Evolutionary conservation across 2,888 invertebrate species (phyloP).

Genomic region (Parasteatoda lunata): DNA sequence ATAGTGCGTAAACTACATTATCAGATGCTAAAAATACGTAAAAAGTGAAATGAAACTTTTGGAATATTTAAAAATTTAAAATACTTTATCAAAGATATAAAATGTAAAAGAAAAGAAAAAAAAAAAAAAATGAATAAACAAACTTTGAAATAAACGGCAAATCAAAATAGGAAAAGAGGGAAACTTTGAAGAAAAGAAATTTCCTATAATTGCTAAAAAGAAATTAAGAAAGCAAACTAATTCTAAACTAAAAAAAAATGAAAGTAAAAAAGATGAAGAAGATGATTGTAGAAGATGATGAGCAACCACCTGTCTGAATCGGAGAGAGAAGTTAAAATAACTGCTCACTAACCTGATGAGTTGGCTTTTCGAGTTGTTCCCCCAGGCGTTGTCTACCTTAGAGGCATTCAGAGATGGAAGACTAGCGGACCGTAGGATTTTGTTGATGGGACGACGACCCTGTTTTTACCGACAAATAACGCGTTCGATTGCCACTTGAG

Average conservation of each 20-base stretch:
- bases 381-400: conserved; percentile 45
- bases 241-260: not conserved
- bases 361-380: conserved; percentile 28
- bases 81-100: too few species aligned
- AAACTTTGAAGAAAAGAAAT: too few species aligned
- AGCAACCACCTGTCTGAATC: conserved; percentile 48
- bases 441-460: conserved; percentile 35
- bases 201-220: too few species aligned
- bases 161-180: too few species aligned
- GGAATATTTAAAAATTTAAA: too few species aligned
- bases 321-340: conserved; percentile 42
- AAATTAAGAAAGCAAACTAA: too few species aligned
- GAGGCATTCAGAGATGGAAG: conserved; percentile 24
- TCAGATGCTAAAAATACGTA: too few species aligned
- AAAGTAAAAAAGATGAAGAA: not conserved
- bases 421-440: conserved; percentile 54
- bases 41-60: too few species aligned
- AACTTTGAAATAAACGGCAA: too few species aligned
- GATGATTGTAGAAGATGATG: not conserved
- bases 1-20: too few species aligned
- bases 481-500: conserved; percentile 9
- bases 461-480: not conserved
- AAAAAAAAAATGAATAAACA: too few species aligned
- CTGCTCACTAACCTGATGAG: conserved; percentile 54
- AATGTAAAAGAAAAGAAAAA: too few species aligned